Evolutionary conservation across 2,113 vertebrate genomes (phyloP), one percentile per base, ranked within the genome.

Genomic region (Penelope pileata): DNA sequence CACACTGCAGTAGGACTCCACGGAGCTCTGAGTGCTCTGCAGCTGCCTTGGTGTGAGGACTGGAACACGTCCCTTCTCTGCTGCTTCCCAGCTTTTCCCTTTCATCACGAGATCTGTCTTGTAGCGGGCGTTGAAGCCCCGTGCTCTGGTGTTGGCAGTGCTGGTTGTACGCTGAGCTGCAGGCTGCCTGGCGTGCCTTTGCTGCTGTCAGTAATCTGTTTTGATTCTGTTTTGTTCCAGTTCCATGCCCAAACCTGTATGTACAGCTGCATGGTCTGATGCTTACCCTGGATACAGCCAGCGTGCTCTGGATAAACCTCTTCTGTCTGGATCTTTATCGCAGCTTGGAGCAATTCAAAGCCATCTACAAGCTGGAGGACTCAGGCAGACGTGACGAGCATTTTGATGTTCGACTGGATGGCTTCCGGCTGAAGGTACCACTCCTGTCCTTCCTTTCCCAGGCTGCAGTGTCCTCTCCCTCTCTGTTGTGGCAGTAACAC

Each of bases 311-410:
- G 99, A 98, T 99, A 97, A 99, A 98, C 81, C 97, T 99, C 83
- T 99, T 99, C 92, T 98, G 98, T 91, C 97, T 99, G 90, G 99
- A 99, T 74, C 98, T 99, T 56, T 98, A 98, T 60, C 98, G 96
- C 74, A 99, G 99, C 34, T 93, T 99, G 96, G 98, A 99, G 93
- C 99, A 99, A 93, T 99, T 99, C 94, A 99, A 99, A 97, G 99
- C 99, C 60, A 99, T 99, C 94, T 99, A 99, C 96, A 99, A 99
- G 88, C 95, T 99, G 94, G 98, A 99, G 92, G 98, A 98, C 94
- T 98, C 98, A 2, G 97, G 97, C 93, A 98, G 98, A 90, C 97
- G 68, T 6, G 98, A 99, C 27, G 99, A 99, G 92, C 99, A 99
- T 4, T 80, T 99, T 56, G 99, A 99, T 84, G 94, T 99, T 17